These are phyloP conservation scores for Hippotragus niger DNA, from an alignment of 2,113 vertebrate genomes.

Conservation along the genomic window DNA sequence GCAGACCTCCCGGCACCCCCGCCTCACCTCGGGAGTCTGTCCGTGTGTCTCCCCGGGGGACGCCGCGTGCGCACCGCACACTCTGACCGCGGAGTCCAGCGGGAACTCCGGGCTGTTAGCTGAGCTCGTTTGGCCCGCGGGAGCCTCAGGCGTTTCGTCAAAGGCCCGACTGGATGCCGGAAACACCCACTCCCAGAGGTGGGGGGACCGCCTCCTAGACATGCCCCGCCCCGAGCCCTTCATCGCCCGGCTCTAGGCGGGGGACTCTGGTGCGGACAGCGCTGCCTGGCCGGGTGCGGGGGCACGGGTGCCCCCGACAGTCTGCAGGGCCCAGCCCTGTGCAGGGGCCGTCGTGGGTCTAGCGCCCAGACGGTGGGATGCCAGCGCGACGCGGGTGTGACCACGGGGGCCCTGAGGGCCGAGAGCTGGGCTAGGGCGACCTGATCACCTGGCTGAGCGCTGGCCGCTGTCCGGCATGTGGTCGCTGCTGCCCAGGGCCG, in stretches of 20 bases:
- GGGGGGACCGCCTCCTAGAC: neutral
- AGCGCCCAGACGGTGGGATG: neutral
- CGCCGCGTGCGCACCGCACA: neutral
- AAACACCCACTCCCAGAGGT: neutral
- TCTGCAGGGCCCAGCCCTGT: neutral
- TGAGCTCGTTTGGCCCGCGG: rapidly evolving
- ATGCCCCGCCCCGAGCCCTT: neutral
- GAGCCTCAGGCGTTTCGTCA: neutral
- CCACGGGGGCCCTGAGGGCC: neutral
- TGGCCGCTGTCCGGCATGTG: neutral
- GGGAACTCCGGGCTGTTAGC: neutral
- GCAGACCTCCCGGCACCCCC: neutral
- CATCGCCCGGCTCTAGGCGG: rapidly evolving
- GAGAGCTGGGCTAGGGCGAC: neutral
- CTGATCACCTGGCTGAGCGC: neutral
- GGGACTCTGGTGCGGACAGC: rapidly evolving
- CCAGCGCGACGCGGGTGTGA: neutral
- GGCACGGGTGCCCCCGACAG: too few species aligned
- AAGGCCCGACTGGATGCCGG: neutral
- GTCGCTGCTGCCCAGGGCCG: neutral
- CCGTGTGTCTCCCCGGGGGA: neutral
- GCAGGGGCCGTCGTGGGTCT: neutral
- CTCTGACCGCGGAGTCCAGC: neutral
- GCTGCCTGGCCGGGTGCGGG: neutral
- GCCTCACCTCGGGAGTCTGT: neutral